phyloP scores from a whole-genome alignment of 1,140 invertebrate genomes.

The Dendrolimus kikuchii region DNA sequence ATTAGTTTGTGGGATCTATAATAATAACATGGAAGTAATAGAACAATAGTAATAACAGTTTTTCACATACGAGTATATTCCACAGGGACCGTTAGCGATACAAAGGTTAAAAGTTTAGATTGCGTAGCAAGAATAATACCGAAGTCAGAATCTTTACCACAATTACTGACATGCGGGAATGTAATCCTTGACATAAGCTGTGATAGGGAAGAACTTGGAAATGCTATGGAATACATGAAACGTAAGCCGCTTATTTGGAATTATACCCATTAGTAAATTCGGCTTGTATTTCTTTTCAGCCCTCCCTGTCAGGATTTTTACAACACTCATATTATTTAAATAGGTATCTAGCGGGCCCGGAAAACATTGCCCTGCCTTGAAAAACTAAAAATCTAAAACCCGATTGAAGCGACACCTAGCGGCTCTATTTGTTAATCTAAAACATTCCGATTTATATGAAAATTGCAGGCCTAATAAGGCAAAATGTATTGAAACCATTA shows the following conservation, averaged over 20 bases:
- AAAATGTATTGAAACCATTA: too few species aligned
- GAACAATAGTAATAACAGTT: too few species aligned
- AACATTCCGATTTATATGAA: too few species aligned
- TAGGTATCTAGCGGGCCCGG: too few species aligned
- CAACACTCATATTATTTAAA: constrained; percentile 65
- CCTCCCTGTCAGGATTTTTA: constrained; percentile 35
- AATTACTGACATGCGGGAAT: constrained; percentile 55
- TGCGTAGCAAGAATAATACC: constrained; percentile 47
- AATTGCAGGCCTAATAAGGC: too few species aligned
- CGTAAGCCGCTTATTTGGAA: constrained; percentile 16
- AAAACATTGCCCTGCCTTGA: too few species aligned
- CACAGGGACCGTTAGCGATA: constrained; percentile 45
- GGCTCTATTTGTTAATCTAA: too few species aligned
- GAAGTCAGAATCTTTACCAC: constrained; percentile 36
- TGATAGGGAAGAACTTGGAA: constrained; percentile 38
- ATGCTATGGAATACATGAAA: constrained; percentile 45
- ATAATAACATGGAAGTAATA: too few species aligned
- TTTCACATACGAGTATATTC: neutral
- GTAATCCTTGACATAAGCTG: constrained; percentile 54
- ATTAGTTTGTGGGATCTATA: too few species aligned
- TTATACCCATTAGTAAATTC: neutral
- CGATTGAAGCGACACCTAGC: too few species aligned
- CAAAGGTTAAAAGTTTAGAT: constrained; percentile 39
- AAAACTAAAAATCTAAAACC: too few species aligned
- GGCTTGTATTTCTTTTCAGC: too few species aligned